Conservation (phyloP, 2,888 invertebrate species). For the Drosophila prolongata region DNA sequence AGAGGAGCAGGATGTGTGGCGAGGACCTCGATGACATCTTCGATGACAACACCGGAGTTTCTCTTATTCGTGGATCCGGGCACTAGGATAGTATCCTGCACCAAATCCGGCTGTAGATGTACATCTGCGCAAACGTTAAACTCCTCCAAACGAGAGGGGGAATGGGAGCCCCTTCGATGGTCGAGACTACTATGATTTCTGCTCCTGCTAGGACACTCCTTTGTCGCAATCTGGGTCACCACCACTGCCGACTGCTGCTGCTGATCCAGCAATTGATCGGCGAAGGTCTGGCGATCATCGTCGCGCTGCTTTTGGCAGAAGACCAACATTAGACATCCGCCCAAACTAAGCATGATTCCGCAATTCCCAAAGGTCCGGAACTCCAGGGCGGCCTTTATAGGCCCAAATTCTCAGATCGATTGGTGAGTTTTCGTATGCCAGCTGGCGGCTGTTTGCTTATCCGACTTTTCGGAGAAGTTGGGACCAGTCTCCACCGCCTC, state of each 20-base stretch:
- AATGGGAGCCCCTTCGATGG: slow-evolving; percentile 46
- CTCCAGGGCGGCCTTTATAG: slow-evolving; percentile 18
- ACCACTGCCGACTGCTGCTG: background rate
- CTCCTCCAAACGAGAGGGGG: slow-evolving; percentile 54
- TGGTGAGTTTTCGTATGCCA: slow-evolving; percentile 5
- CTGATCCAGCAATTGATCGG: slow-evolving; percentile 41
- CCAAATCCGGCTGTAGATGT: slow-evolving; percentile 34
- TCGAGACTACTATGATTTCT: background rate
- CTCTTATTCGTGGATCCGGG: slow-evolving; percentile 2
- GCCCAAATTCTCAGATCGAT: background rate
- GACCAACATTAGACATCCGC: slow-evolving; percentile 43
- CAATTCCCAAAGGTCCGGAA: background rate
- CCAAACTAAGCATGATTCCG: slow-evolving; percentile 46
- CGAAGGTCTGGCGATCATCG: slow-evolving; percentile 51
- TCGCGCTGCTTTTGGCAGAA: slow-evolving; percentile 39
- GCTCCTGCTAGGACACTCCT: background rate
- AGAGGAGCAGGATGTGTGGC: slow-evolving; percentile 15
- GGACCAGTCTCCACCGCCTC: background rate
- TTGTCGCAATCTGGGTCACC: background rate
- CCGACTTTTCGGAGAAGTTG: slow-evolving; percentile 6
- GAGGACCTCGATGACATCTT: slow-evolving; percentile 57
- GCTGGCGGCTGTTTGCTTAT: slow-evolving; percentile 20
- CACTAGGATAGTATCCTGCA: background rate
- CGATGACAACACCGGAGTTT: slow-evolving; percentile 44
- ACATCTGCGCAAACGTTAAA: slow-evolving; percentile 52